Evolutionary conservation across 1,140 invertebrate species (phyloP).

Genomic region (Micrasema minimum): DNA sequence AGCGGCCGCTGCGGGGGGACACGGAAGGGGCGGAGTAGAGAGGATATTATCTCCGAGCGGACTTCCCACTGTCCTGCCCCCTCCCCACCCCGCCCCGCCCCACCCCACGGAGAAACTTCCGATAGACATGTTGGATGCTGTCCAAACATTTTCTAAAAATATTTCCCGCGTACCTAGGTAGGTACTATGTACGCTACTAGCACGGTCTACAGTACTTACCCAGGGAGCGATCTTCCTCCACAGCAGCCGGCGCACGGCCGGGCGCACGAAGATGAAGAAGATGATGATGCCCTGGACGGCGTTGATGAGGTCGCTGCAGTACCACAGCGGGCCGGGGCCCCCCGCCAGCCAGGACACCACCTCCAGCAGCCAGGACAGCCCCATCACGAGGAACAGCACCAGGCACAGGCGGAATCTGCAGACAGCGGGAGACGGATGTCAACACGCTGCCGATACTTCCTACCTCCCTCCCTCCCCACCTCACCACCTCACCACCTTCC

Average conservation of each 20-base stretch:
- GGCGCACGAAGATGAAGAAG: slow-evolving; percentile 56
- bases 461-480: too few species aligned
- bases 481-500: too few species aligned
- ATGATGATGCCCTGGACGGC: slow-evolving; percentile 66
- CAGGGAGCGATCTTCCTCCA: not conserved
- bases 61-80: not conserved
- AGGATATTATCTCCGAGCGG: slow-evolving; percentile 40
- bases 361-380: slow-evolving; percentile 69
- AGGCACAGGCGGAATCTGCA: slow-evolving; percentile 61
- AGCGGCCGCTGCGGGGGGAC: slow-evolving; percentile 6
- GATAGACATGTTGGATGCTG: not conserved
- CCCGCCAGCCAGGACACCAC: slow-evolving; percentile 65
- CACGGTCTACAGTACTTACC: too few species aligned
- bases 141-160: not conserved
- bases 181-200: too few species aligned
- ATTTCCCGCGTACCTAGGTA: too few species aligned
- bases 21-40: slow-evolving; percentile 45
- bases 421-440: too few species aligned
- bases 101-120: not conserved
- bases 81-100: not conserved
- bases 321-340: slow-evolving; percentile 62
- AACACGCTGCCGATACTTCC: too few species aligned
- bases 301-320: slow-evolving; percentile 66
- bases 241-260: not conserved
- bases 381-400: slow-evolving; percentile 68